Evolutionary conservation across 2,797 vertebrate genomes (phyloP).

Genomic region (Sardinella longiceps): DNA sequence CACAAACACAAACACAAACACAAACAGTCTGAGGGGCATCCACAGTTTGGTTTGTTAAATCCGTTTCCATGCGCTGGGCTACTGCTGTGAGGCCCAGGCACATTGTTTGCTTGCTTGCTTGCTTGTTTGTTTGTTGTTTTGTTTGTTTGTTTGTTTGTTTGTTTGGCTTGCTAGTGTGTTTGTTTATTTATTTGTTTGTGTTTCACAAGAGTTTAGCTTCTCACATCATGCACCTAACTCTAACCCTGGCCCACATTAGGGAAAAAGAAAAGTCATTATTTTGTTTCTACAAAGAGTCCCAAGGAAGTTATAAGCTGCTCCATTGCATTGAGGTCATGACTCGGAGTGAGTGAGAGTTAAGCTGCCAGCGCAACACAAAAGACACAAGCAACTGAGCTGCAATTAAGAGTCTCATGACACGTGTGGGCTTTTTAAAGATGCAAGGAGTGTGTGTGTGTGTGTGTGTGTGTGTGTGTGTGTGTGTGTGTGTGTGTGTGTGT

Average conservation of each 20-base stretch:
- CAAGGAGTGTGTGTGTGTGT: neutral
- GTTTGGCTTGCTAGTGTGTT: neutral
- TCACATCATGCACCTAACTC: slow-evolving; percentile 10
- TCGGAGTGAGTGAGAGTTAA: neutral
- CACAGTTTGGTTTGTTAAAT: neutral
- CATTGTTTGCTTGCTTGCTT: neutral
- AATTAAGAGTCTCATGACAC: neutral
- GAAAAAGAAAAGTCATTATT: neutral
- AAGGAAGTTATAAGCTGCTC: slow-evolving; percentile 27
- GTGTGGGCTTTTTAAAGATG: neutral
- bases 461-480: too few species aligned
- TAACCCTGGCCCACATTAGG: slow-evolving; percentile 16
- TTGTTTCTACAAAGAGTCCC: neutral
- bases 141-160: too few species aligned
- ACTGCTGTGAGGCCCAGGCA: neutral
- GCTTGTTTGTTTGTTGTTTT: neutral
- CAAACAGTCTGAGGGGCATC: neutral
- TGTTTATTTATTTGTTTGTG: slow-evolving; percentile 27
- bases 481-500: too few species aligned
- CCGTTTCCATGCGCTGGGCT: neutral
- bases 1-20: slow-evolving; percentile 5
- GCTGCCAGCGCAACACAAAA: neutral
- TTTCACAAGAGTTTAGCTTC: neutral
- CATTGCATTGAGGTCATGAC: neutral
- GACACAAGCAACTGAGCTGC: neutral